phyloP scores from a whole-genome alignment of 2,888 invertebrate species.

The Thecocarcelia acutangulata region DNA sequence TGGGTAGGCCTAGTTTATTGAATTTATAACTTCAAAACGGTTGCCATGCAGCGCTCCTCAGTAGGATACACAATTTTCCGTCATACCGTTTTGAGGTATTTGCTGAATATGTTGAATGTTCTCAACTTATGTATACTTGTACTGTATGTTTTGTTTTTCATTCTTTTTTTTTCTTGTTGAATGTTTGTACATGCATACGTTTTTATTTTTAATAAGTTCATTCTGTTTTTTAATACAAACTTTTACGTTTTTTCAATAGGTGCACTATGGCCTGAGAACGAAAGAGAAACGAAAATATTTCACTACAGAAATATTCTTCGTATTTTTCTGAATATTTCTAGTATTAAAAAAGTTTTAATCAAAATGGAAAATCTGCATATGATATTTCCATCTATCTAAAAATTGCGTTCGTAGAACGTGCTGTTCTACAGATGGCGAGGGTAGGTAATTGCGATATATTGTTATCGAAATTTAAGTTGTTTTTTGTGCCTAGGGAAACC shows the following conservation, averaged over 20 bases:
- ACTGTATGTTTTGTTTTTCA: constrained; percentile 29
- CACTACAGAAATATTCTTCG: too few species aligned
- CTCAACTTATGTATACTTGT: constrained; percentile 39
- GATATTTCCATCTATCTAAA: too few species aligned
- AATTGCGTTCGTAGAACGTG: too few species aligned
- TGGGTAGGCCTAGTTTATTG: constrained; percentile 59
- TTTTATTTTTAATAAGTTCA: constrained; percentile 55
- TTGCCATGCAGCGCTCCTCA: constrained; percentile 65
- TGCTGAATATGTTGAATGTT: constrained; percentile 50
- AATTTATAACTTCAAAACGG: constrained; percentile 55
- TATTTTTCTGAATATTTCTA: too few species aligned
- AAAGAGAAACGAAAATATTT: background rate
- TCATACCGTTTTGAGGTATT: constrained; percentile 53
- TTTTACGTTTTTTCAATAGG: constrained; percentile 10
- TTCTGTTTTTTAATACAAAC: constrained; percentile 24
- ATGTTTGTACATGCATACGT: constrained; percentile 4
- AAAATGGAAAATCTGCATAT: too few species aligned
- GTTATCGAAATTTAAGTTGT: too few species aligned
- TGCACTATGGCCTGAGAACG: constrained; percentile 19
- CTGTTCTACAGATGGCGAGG: too few species aligned
- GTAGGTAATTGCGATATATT: too few species aligned
- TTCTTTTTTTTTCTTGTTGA: constrained; percentile 20
- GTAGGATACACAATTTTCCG: constrained; percentile 63
- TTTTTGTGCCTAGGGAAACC: too few species aligned
- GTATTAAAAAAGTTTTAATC: too few species aligned